Base-by-base conservation (phyloP, 1,140 invertebrate species). In the Hyles vespertilio region DNA sequence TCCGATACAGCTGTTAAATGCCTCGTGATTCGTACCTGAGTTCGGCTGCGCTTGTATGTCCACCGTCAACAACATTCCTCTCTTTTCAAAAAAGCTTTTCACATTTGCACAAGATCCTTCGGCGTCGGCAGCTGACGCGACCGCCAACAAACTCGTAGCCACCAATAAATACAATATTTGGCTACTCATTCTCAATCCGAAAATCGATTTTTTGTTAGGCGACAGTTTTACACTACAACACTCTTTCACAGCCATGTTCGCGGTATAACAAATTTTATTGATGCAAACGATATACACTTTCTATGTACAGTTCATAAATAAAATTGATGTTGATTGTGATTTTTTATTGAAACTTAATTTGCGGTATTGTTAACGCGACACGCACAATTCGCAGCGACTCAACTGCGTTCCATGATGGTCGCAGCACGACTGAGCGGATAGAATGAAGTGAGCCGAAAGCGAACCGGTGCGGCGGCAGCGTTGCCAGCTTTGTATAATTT, bases 151-250 rank as follows among this genome's bases (percentile, higher is more conserved):
- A 74, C 76, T 73, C 66, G 71, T 69, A 72, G 76, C 67, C 60
- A 84, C 73, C 75, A 83, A 62, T 71, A 88, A 78, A 85, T 74
- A 85, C 69, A 86, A 72, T 75, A 86, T 83, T 83, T 79, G 77
- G 70, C 69, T 80, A 63, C 68, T 73, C 77, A 84, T 84, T 77
- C 77, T 81, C 66, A 81, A 85, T 80, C 80, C 80, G 62, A 83
- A 81, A 88, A 88, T 88, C 85, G 85, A 88, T 88, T 88, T 88
- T 85, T 85, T 88, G 78, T 83, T 85, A 77, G 75, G 77, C 74
- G 84, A 87, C 84, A 87, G 80, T 88, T 80, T 74, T 77, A 77
- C 81, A 85, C 81, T 76, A 84, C 67, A 87, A 84, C 81, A 85
- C 85, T 81, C 73, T 77, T 77, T 85, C 84, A 88, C 85, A 83